These are phyloP conservation scores for Druceiella hillmani DNA, from an alignment of 2,888 invertebrate species.

Conservation along the genomic window DNA sequence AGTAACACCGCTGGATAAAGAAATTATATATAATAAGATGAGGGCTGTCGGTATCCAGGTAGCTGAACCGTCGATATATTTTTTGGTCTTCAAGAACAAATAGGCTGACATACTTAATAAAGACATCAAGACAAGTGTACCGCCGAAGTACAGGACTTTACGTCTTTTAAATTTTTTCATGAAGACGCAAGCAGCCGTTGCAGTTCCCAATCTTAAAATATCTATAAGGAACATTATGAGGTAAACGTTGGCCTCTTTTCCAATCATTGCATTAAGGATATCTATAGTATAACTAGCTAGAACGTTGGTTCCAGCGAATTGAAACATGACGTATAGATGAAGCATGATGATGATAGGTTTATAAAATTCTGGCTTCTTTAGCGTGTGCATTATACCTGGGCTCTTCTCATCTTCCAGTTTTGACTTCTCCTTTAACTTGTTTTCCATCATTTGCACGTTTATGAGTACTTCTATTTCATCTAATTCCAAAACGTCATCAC, in stretches of 20 bases:
- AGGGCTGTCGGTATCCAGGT: slow-evolving; percentile 47
- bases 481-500: slow-evolving; percentile 32
- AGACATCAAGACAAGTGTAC: slow-evolving; percentile 51
- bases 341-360: slow-evolving; percentile 57
- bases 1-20: slow-evolving; percentile 54
- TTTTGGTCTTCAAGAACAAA: slow-evolving; percentile 36
- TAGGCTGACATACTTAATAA: slow-evolving; percentile 51
- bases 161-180: slow-evolving; percentile 56
- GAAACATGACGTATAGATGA: slow-evolving; percentile 58
- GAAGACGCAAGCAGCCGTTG: slow-evolving; percentile 54
- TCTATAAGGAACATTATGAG: slow-evolving; percentile 61
- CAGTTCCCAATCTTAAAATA: slow-evolving; percentile 54
- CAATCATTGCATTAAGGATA: slow-evolving; percentile 55
- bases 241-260: slow-evolving; percentile 56
- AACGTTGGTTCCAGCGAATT: slow-evolving; percentile 65
- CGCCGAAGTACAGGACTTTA: slow-evolving; percentile 54
- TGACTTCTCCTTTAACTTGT: too few species aligned
- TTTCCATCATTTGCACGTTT: slow-evolving; percentile 36
- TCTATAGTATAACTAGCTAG: slow-evolving; percentile 64
- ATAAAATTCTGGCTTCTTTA: slow-evolving; percentile 49
- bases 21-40: slow-evolving; percentile 52
- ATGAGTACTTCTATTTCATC: slow-evolving; percentile 47
- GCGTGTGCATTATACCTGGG: slow-evolving; percentile 27
- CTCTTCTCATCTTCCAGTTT: too few species aligned
- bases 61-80: slow-evolving; percentile 32